Evolutionary conservation across 2,888 invertebrate genomes (phyloP).

Genomic region (Cylloceria caligata): DNA sequence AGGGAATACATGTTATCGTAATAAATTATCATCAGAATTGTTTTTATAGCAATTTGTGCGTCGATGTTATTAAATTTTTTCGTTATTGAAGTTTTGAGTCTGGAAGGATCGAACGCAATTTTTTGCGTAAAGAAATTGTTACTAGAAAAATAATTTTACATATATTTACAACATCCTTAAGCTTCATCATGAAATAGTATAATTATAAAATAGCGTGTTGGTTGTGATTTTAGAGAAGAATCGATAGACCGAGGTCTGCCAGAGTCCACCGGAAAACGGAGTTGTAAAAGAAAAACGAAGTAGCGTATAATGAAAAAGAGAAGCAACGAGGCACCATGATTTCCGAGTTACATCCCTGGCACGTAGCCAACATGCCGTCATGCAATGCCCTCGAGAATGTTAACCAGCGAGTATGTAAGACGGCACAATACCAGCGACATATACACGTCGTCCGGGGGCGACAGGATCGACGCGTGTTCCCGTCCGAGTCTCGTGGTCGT

Average conservation of each 20-base stretch:
- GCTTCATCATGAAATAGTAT: too few relatives aligned
- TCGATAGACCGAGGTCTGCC: not conserved
- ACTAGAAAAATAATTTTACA: too few relatives aligned
- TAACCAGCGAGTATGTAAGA: constrained; percentile 22
- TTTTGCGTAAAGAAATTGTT: too few relatives aligned
- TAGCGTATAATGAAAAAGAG: not conserved
- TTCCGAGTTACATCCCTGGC: constrained; percentile 54
- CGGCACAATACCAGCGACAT: constrained; percentile 8
- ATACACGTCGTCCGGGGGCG: constrained; percentile 41
- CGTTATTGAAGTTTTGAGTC: too few relatives aligned
- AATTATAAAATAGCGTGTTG: too few relatives aligned
- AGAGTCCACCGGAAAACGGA: not conserved
- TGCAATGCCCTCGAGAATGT: constrained; percentile 41
- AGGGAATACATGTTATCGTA: too few relatives aligned
- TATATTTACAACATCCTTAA: too few relatives aligned
- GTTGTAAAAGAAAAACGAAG: not conserved
- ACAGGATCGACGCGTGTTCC: constrained; percentile 41
- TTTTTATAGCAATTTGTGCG: too few relatives aligned
- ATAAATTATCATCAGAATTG: too few relatives aligned
- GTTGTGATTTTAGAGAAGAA: not conserved
- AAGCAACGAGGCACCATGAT: constrained; percentile 44
- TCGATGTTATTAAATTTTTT: too few relatives aligned
- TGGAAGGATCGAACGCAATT: too few relatives aligned
- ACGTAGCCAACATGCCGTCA: constrained; percentile 41
- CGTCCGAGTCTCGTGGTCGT: constrained; percentile 19